A percentile compares a stretch with the other conserved stretches of the same genome.
Evolutionary conservation across 2,797 vertebrate species (phyloP).

Genomic region (Telmatherina bonti): DNA sequence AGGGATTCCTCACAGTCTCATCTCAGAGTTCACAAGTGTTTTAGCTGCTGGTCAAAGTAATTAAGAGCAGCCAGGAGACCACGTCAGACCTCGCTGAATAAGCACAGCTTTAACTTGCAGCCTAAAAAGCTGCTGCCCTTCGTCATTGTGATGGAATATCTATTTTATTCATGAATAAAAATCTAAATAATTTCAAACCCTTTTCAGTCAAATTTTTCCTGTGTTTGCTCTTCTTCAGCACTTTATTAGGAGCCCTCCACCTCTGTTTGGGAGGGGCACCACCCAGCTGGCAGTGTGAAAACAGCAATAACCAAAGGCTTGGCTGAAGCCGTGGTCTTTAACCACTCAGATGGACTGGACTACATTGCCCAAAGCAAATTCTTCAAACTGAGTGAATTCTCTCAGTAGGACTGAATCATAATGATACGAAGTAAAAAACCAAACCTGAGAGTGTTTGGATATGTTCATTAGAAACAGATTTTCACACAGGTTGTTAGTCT

Average conservation of each 20-base stretch:
- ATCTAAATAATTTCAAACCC: too few relatives aligned
- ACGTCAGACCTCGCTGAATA: too few relatives aligned
- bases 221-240: conserved; percentile 13
- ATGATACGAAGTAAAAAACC: neutral
- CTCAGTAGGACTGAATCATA: neutral
- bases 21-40: neutral
- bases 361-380: conserved; percentile 93
- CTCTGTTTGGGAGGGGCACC: conserved; percentile 92
- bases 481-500: conserved; percentile 11
- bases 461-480: conserved; percentile 6
- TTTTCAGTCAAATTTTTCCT: neutral
- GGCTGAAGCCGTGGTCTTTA: conserved; percentile 95
- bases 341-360: conserved; percentile 93
- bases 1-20: too few relatives aligned
- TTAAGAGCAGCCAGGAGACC: too few relatives aligned
- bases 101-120: too few relatives aligned
- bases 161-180: too few relatives aligned
- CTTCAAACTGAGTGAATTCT: conserved; percentile 92
- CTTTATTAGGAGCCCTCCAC: conserved; percentile 89
- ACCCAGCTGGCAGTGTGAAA: conserved; percentile 89
- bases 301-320: conserved; percentile 90
- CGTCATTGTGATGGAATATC: too few relatives aligned
- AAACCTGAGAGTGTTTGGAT: neutral
- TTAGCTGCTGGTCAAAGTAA: neutral
- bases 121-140: too few relatives aligned